Conservation (phyloP, 2,888 invertebrate species). For the Watsonalla cultraria region DNA sequence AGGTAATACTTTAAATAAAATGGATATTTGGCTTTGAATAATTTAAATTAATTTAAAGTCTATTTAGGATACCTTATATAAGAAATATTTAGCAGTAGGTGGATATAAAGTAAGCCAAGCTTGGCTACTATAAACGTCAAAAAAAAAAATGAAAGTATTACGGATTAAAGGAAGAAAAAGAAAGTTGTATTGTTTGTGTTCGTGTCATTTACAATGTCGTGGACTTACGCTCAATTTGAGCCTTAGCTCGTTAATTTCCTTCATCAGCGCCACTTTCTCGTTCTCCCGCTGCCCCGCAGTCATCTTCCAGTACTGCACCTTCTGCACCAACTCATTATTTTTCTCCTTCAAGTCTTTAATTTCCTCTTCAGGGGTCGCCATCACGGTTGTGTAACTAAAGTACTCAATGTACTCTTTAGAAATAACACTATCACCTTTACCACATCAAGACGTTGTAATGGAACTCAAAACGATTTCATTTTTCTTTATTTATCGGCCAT, state of each 20-base stretch:
- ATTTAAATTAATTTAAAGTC: too few species aligned
- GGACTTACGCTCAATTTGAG: constrained; percentile 62
- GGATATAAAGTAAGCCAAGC: too few species aligned
- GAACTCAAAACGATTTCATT: too few species aligned
- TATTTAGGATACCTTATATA: too few species aligned
- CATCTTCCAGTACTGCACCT: constrained; percentile 64
- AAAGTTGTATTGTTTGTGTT: not conserved
- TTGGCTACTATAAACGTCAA: too few species aligned
- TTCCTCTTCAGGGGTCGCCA: constrained; percentile 55
- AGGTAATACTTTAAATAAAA: too few species aligned
- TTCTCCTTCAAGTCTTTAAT: constrained; percentile 48
- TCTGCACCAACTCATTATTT: constrained; percentile 62
- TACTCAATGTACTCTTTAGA: not conserved
- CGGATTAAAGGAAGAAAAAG: not conserved
- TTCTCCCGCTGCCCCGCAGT: constrained; percentile 55
- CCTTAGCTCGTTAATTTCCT: constrained; percentile 61
- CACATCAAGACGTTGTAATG: too few species aligned
- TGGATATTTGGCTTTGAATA: too few species aligned
- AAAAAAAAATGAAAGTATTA: not conserved
- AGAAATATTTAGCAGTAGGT: too few species aligned
- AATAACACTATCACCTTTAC: too few species aligned
- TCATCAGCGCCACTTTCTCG: constrained; percentile 62
- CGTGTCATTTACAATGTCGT: not conserved
- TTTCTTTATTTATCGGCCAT: too few species aligned
- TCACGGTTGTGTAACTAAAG: constrained; percentile 14